Evolutionary conservation across 2,113 vertebrate species (phyloP), one percentile per base, ranked within the genome.

Genomic region (Coturnix japonica): DNA sequence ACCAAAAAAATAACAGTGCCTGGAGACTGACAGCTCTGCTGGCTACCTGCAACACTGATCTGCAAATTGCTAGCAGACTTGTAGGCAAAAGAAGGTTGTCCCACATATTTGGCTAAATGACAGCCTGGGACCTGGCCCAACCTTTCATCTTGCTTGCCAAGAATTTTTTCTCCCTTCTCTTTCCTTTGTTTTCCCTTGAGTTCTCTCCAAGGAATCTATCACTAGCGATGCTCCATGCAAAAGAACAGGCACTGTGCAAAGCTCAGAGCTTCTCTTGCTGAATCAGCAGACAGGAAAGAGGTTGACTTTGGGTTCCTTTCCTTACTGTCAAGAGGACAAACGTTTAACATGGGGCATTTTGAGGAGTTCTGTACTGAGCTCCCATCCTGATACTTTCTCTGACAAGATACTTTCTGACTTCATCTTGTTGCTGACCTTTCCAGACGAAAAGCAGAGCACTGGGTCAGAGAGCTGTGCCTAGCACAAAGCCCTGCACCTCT

Each of bases 41-140:
- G 81, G 85, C 83, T 94, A 93, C 94, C 93, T 96, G 95, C 74
- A 84, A 20, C 17, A 7, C 47, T 85, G 11, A 37, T 84, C 73
- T 84, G 65, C 67, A 95, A 80, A 95, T 90, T 76, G 69, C 64
- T 72, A 82, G 54, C 87, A 90, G 89, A 51, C 39, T 76, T 81
- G 15, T 17, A 53, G 65, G 47, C 65, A 86, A 74, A 69, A 79
- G 76, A 87, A 49, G 8, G 22, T 74, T 91, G 71, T 83, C 74
- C 19, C 35, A 51, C 75, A 59, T 81, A 39, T 44, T 92, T 91
- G 89, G 60, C 87, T 87, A 90, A 90, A 70, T 43, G 28, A 71
- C 71, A 69, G 53, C 63, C 49, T 80, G 51, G 86, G 79, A 83
- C 46, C 56, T 56, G 54, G 47, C 85, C 80, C 83, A 90, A 9